Base-by-base conservation (phyloP, 2,797 vertebrate genomes). In the Squalus acanthias region DNA sequence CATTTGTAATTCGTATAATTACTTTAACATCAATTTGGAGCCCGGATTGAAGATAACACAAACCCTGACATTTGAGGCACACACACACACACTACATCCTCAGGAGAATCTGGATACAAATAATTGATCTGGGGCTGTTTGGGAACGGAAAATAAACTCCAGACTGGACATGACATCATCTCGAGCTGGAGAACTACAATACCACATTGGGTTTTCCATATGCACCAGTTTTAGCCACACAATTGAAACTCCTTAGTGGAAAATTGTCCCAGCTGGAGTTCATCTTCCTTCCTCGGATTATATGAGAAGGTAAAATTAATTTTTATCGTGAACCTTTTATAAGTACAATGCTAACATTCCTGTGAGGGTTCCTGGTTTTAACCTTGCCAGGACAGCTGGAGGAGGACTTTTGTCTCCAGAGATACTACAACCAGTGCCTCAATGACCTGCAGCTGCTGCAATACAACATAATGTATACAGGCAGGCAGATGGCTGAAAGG, bases 141-240 rank as follows among this genome's bases (percentile, higher is more conserved):
- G 9, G 94, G 88, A 67, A 92, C 24, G 57, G 50, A 79, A 96
- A 93, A 96, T 93, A 74, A 67, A 96, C 96, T 74, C 69, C 33
- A 74, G 89, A 94, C 89, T 74, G 69, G 96, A 82, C 20, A 96
- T 96, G 70, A 93, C 96, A 93, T 96, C 87, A 94, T 63, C 50
- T 39, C 39, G 24, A 74, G 70, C 33, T 91, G 69, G 63, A 65
- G 96, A 96, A 76, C 76, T 96, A 46, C 74, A 33, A 92, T 22
- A 76, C 9, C 33, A n/a, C 15, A 50, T 29, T 60, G 67, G 96
- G 70, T 72, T 92, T 39, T 8, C 67, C 50, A 12, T 15, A 13
- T 26, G 9, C 50, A 74, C 69, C 26, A 95, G 94, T 53, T 74
- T 53, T 95, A 74, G 69, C 70, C 50, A 72, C 15, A 17, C 69